Base-by-base conservation (phyloP, 2,113 vertebrate species). In the Ptychochromis oligacanthus region DNA sequence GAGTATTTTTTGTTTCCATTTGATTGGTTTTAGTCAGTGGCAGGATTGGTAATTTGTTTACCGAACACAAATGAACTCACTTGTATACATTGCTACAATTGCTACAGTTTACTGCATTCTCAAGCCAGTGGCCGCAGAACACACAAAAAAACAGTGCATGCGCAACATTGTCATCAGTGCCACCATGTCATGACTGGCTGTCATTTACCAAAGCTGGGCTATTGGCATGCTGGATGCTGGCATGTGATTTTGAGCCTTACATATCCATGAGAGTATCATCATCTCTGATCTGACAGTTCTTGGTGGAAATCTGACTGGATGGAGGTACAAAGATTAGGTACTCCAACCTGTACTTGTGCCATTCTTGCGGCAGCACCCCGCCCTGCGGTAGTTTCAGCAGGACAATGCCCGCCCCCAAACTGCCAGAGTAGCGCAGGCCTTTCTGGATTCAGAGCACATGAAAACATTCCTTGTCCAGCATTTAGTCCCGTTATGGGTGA, bases 291-390 rank as follows among this genome's bases (percentile, higher is more conserved):
- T 15, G 5, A 46, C 22, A 26, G 38, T 65, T 65, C 61, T 43
- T 65, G 36, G 61, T 67, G 64, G 38, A 26, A 46, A 67, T 67
- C 64, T 67, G 40, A 67, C 40, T 67, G 26, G 64, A 67, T 67
- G 64, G 3, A 8, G 17, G 40, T 70, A 18, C 46, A 0, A 40
- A 28, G 40, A 70, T 70, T 40, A 28, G 64, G 64, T 2, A 2
- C 24, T 70, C 40, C 64, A 49, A 22, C 24, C 0, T 70, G 49
- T 28, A 49, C 40, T 20, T 49, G 43, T 28, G 24, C 43, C 24
- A 70, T 70, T 49, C 43, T 49, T 70, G 24, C 64, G 28, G 22
- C 38, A 43, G n/a, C 15, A 24, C 62, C 43, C 62, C n/a, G 43
- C 36, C 62, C 40, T 24, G 62, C 38, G 24, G 24, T 38, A 17